Base-by-base conservation (phyloP, 2,113 vertebrate genomes). In the Ciconia boyciana region DNA sequence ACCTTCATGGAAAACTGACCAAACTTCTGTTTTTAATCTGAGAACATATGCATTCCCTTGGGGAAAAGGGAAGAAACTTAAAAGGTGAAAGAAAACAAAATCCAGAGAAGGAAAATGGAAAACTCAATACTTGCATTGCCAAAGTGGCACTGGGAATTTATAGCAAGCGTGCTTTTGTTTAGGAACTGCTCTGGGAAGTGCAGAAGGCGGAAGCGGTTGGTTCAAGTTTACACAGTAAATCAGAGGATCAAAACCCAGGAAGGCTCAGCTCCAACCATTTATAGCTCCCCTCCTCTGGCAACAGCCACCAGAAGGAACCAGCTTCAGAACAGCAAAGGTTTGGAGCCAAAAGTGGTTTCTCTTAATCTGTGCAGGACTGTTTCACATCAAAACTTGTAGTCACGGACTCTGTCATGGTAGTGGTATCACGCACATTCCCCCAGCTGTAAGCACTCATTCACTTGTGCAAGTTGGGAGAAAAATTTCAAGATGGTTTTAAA, bases 1-100 rank as follows among this genome's bases (percentile, higher is more conserved):
- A 52, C 31, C 60, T 85, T 74, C 70, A 55, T 1, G 2, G 69
- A 91, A 93, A 88, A 77, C 31, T 39, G 83, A 95, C 85, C 6
- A 3, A 83, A 54, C 54, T 77, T 83, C 72, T 94, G 82, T 0
- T 85, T 92, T 87, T 57, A 78, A 74, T 70, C 74, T 57, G 60
- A 87, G 82, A 87, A 43, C 21, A 21, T 34, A 74, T 92, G 51
- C 41, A 43, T 55, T 78, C 89, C 79, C 46, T 17, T 49, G 74
- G 31, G 78, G 46, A 52, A 93, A 81, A 16, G 5, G 15, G 55
- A 69, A 93, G 44, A 64, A 60, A 57, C 48, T 71, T 46, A 58
- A 91, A 92, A 83, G 20, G 71, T n/a, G 31, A 83, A 83, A 83
- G 58, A 49, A 91, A 93, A 91, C 44, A 84, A 87, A 91, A 84